phyloP scores from a whole-genome alignment of 2,888 invertebrate genomes.

The Synanthedon andrenaeformis region DNA sequence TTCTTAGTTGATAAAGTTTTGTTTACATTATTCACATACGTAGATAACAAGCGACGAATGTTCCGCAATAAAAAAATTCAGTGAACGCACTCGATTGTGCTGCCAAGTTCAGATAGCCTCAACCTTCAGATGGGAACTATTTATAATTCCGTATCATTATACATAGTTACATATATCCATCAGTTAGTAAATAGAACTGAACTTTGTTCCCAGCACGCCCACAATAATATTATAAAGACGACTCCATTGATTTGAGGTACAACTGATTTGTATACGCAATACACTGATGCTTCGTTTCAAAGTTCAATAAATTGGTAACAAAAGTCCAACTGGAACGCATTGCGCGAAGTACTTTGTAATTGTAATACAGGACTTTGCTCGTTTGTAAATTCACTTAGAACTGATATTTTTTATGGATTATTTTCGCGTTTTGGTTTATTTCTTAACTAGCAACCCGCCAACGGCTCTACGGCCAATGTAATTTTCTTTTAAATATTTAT shows the following conservation, averaged over 20 bases:
- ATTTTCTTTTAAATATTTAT: no score
- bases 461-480: no score
- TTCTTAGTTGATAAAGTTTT: no score
- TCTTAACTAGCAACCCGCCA: no score
- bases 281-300: neutral
- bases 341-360: no score
- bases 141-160: slow-evolving; percentile 26
- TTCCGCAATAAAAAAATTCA: neutral
- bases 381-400: no score
- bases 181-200: slow-evolving; percentile 19
- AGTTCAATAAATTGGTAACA: neutral
- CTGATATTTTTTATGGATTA: no score
- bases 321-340: no score
- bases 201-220: slow-evolving; percentile 45
- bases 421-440: no score
- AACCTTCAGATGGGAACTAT: slow-evolving; percentile 52
- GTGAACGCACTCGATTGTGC: neutral
- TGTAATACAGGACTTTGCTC: no score
- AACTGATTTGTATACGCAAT: neutral
- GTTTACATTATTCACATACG: no score
- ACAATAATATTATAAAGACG: slow-evolving; percentile 11
- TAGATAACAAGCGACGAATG: neutral
- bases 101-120: slow-evolving; percentile 29
- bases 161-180: neutral
- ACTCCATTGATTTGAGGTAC: neutral